Base-by-base conservation (phyloP, 2,797 vertebrate genomes). In the Protonibea diacanthus region DNA sequence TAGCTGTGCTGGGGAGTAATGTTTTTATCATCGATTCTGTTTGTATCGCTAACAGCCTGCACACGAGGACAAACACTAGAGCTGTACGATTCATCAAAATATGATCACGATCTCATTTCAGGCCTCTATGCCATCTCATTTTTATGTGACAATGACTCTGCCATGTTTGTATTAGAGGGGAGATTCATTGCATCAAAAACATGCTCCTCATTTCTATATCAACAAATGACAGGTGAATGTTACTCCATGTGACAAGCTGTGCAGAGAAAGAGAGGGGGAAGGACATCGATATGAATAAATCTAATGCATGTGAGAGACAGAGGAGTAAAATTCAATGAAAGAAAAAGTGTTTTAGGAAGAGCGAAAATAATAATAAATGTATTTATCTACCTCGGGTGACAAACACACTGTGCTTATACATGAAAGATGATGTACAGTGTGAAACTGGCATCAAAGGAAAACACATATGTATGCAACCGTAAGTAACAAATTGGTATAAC, bases 401-500 rank as follows among this genome's bases (percentile, higher is more conserved):
- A 27, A 25, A n/a, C 66, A 52, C 6, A 2, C 70, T 27, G 5
- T 25, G 29, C 23, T 59, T 59, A 6, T 17, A 53, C 9, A 8
- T 45, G 1, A 11, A 33, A 47, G 14, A 61, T 13, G 5, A 6
- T 38, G 45, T 38, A 14, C 3, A 13, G 38, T 17, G 47, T 67
- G 15, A 49, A 47, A 25, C 68, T 2, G 3, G 29, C 51, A 21
- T 63, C 23, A 47, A 47, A 66, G 27, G 23, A 21, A 12, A 56
- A 20, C 20, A 42, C 27, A 21, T 27, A 29, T 1, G 8, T 59
- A 51, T 33, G 27, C 6, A 65, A 49, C 33, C 33, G 33, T 38
- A 60, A 48, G 42, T 13, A 42, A 33, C 40, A 21, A 52, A 74
- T 70, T 21, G 14, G 51, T 38, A 44, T 11, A 47, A 57, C 58